Evolutionary conservation across 2,113 vertebrate genomes (phyloP), one percentile per base, ranked within the genome.

Genomic region (Channa argus): DNA sequence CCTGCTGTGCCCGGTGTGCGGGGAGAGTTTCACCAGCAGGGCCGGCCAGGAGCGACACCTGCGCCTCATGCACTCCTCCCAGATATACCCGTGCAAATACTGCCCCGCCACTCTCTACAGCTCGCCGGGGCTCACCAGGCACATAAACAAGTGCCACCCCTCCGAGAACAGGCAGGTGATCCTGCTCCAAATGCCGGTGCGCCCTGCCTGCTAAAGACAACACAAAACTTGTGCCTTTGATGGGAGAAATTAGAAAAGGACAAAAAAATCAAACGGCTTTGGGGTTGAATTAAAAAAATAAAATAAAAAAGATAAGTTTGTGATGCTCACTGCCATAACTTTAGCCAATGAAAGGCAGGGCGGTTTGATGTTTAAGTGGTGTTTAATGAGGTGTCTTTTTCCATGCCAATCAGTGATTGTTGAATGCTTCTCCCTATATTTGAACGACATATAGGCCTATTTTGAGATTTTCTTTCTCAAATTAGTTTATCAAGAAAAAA

Each of bases 111-210:
- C 98, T 70, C 97, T 99, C 92, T 99, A 98, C 95, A 99, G 98
- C 94, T 99, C 98, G 4, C 98, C 98, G 9, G 98, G 97, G 84
- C 97, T 99, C 88, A 99, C 98, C 78, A 94, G 97, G 90, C 97
- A 99, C 95, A 98, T 99, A 94, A 99, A 99, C 95, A 99, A 99
- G 94, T 99, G 98, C 94, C 98, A 99, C 92, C 98, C 98, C 3
- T 98, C 98, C 38, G 98, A 99, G 93, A 99, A 99, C 94, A 89
- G 98, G 91, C 98, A 99, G 93, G 97, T 99, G 85, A 97, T 99
- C 88, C 95, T 99, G 83, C 96, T 99, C 46, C 98, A 99, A 90
- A 96, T 99, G 95, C 98, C 98, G 13, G 95, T 99, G 93, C 96
- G 97, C 50, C 97, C 97, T 0, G 97, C 97, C 93, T 99, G 98